These are phyloP conservation scores for Toxotes chatareus DNA, from an alignment of 2,113 vertebrate genomes.

Conservation along the genomic window DNA sequence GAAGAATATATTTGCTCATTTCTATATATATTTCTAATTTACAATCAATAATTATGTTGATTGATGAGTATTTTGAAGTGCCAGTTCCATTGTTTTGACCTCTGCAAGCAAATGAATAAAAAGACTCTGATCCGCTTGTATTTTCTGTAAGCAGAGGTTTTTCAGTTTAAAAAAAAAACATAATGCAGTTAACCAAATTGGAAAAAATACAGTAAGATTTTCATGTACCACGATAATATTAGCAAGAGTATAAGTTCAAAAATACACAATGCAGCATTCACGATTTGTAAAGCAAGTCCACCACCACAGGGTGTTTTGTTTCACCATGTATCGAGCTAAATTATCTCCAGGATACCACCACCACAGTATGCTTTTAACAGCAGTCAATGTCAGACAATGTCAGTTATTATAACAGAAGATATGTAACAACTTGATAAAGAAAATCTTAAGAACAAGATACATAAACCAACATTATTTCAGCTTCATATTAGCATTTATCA, in stretches of 20 bases:
- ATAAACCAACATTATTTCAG: neutral
- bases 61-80: slow-evolving; percentile 38
- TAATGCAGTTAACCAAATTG: neutral
- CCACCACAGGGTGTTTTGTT: no score
- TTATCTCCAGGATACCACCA: neutral
- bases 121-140: neutral
- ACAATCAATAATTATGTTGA: neutral
- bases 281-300: no score
- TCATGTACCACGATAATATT: neutral
- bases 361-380: no score
- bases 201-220: neutral
- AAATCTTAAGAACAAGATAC: neutral
- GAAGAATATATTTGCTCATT: slow-evolving; percentile 6
- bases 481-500: neutral
- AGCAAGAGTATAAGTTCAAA: neutral
- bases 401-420: no score
- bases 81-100: slow-evolving; percentile 46
- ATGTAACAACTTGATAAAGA: no score
- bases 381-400: no score
- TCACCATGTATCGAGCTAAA: neutral
- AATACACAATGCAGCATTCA: no score
- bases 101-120: slow-evolving; percentile 34
- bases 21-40: slow-evolving; percentile 16
- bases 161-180: neutral
- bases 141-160: neutral